A percentile compares a stretch with the other conserved stretches of the same genome.
Evolutionary conservation across 2,888 invertebrate genomes (phyloP).

Genomic region (Bimastos eiseni): DNA sequence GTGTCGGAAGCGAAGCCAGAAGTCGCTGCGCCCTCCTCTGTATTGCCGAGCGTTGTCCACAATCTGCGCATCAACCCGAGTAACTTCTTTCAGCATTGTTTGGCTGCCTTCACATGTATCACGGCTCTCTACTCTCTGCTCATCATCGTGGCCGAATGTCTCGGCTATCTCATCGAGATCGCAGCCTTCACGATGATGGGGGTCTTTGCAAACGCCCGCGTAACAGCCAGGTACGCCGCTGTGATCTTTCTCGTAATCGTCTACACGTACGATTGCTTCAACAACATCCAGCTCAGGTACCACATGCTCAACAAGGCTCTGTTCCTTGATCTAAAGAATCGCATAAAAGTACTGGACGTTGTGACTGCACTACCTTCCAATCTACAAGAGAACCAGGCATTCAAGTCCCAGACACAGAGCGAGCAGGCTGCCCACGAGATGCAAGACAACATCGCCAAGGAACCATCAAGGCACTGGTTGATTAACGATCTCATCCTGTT

Average conservation of each 20-base stretch:
- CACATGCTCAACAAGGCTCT: constrained; percentile 56
- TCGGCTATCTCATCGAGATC: constrained; percentile 43
- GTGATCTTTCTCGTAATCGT: constrained; percentile 58
- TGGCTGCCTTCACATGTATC: constrained; percentile 33
- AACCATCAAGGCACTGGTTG: constrained; percentile 50
- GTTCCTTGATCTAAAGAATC: constrained; percentile 55
- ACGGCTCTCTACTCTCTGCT: constrained; percentile 44
- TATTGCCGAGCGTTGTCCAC: neutral
- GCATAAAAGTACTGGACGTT: constrained; percentile 50
- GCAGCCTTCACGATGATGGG: constrained; percentile 57
- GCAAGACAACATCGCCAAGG: constrained; percentile 40
- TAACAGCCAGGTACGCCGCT: constrained; percentile 55
- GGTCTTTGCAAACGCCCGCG: constrained; percentile 58
- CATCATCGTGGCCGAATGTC: constrained; percentile 42
- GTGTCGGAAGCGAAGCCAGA: neutral
- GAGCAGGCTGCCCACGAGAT: constrained; percentile 45
- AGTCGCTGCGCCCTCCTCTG: neutral
- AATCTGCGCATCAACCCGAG: neutral
- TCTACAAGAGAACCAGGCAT: constrained; percentile 52
- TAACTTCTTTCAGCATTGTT: constrained; percentile 25
- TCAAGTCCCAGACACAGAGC: constrained; percentile 44
- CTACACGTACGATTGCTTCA: constrained; percentile 60
- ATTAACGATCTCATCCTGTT: constrained; percentile 57
- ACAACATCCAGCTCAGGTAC: constrained; percentile 59
- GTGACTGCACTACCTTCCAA: constrained; percentile 40